Percentiles rank a stretch among this genome's conserved stretches.
phyloP scores from a whole-genome alignment of 2,888 invertebrate species.

The Gortyna flavago region DNA sequence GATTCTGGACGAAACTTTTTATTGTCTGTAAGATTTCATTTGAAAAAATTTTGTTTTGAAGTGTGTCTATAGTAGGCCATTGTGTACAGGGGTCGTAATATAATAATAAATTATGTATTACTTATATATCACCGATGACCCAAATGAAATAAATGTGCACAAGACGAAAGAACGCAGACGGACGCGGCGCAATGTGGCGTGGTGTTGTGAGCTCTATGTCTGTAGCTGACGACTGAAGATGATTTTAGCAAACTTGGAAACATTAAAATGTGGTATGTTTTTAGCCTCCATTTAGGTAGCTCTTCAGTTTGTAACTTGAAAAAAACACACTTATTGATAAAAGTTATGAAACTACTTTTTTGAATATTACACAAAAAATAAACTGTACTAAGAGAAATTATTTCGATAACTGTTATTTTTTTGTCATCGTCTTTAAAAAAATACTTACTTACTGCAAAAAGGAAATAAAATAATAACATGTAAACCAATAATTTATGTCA shows the following conservation, averaged over 20 bases:
- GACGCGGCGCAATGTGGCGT: constrained; percentile 63
- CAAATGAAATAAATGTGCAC: constrained; percentile 82
- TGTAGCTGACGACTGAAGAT: neutral
- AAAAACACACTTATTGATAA: neutral
- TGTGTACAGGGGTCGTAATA: constrained; percentile 44
- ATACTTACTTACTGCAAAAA: neutral
- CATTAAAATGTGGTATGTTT: neutral
- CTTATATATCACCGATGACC: constrained; percentile 76
- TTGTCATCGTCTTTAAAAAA: neutral
- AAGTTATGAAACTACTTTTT: neutral
- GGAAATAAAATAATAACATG: neutral
- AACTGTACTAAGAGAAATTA: neutral
- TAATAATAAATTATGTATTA: constrained; percentile 66
- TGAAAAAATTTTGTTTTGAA: neutral
- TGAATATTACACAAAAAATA: neutral
- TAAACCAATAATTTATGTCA: neutral
- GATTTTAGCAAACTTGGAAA: neutral
- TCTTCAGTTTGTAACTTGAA: neutral
- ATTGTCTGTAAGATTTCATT: neutral
- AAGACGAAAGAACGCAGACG: constrained; percentile 77
- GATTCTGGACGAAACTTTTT: neutral
- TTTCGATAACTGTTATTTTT: neutral
- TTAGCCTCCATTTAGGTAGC: neutral
- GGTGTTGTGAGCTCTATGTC: constrained; percentile 60
- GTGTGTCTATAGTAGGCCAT: constrained; percentile 12